Conservation (phyloP, 1,140 invertebrate genomes). For the Helicoverpa zea region DNA sequence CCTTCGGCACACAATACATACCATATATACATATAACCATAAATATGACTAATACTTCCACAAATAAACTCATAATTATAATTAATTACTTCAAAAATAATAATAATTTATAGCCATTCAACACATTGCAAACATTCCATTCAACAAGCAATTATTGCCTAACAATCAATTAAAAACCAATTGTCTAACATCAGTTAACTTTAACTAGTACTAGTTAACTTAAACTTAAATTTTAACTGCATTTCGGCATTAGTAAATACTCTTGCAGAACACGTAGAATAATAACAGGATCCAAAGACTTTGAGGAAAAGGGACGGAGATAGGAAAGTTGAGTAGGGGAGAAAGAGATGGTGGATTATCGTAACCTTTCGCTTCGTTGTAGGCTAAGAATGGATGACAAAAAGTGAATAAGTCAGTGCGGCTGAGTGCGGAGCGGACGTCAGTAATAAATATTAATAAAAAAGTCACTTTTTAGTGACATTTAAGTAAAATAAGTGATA, state of each 20-base stretch:
- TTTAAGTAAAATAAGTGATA: constrained; percentile 68
- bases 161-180: constrained; percentile 21
- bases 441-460: constrained; percentile 60
- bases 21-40: too few relatives aligned
- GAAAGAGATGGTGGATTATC: constrained; percentile 43
- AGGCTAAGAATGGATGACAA: constrained; percentile 81
- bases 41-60: too few relatives aligned
- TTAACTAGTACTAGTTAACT: not conserved
- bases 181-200: not conserved
- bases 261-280: constrained; percentile 79
- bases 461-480: constrained; percentile 73
- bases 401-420: constrained; percentile 82
- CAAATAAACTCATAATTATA: not conserved
- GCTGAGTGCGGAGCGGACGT: constrained; percentile 77
- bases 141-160: not conserved
- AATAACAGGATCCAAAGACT: constrained; percentile 80
- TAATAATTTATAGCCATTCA: not conserved
- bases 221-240: constrained; percentile 21
- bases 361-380: constrained; percentile 81
- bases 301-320: constrained; percentile 63
- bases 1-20: too few relatives aligned
- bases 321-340: not conserved
- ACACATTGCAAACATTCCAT: constrained; percentile 26
- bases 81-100: not conserved
- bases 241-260: constrained; percentile 65